These are phyloP conservation scores for Drosophila persimilis DNA, from an alignment of 1,140 invertebrate species.

Conservation along the genomic window DNA sequence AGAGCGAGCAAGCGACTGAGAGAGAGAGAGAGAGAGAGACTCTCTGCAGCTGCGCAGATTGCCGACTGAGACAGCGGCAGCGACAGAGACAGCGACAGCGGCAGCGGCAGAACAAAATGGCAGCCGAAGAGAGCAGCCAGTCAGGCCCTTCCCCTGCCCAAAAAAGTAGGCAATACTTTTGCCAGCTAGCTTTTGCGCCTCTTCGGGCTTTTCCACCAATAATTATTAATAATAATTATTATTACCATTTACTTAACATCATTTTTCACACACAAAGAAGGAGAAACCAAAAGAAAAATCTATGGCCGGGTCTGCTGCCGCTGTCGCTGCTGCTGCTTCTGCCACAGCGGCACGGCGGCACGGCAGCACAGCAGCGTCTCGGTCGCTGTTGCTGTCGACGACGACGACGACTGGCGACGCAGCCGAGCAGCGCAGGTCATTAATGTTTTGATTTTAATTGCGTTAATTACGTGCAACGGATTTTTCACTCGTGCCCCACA, in stretches of 20 bases:
- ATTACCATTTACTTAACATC: neutral
- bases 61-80: neutral
- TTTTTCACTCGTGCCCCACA: constrained; percentile 60
- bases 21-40: constrained; percentile 26
- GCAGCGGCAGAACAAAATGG: constrained; percentile 50
- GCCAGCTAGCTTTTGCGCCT: neutral
- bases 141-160: constrained; percentile 21
- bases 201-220: neutral
- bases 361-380: constrained; percentile 16
- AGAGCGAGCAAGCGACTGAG: constrained; percentile 15
- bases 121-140: constrained; percentile 17
- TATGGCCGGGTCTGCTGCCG: too few relatives aligned
- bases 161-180: constrained; percentile 59
- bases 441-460: constrained; percentile 83
- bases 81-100: constrained; percentile 34
- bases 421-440: constrained; percentile 71
- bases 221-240: neutral
- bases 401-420: constrained; percentile 29
- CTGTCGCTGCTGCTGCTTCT: constrained; percentile 21
- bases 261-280: neutral
- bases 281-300: too few relatives aligned
- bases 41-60: constrained; percentile 61
- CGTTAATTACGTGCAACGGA: constrained; percentile 83
- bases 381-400: constrained; percentile 26
- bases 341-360: constrained; percentile 10